Evolutionary conservation across 2,113 vertebrate species (phyloP).

Genomic region (Plecturocebus donacophilus): DNA sequence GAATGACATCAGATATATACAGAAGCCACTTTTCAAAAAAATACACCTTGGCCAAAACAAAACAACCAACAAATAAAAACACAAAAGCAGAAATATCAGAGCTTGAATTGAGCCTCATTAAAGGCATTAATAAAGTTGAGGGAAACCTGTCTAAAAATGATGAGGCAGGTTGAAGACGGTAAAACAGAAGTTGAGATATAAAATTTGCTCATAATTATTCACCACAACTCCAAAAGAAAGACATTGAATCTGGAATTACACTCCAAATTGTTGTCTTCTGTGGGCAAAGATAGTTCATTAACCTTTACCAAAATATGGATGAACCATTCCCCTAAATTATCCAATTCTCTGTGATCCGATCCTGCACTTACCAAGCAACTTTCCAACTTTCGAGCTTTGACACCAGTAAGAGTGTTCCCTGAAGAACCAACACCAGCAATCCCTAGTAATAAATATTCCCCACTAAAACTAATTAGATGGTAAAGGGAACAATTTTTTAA

Average conservation of each 20-base stretch:
- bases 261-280: neutral
- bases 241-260: neutral
- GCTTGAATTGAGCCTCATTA: neutral
- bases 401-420: neutral
- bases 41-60: neutral
- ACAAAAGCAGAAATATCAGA: neutral
- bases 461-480: neutral
- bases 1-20: neutral
- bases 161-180: neutral
- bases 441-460: neutral
- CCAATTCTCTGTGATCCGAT: neutral
- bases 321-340: neutral
- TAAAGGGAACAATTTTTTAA: constrained; percentile 9
- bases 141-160: neutral
- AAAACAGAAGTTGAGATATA: constrained; percentile 3
- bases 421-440: neutral
- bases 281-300: neutral
- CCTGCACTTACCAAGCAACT: neutral
- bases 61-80: neutral
- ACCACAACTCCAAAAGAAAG: neutral
- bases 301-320: neutral
- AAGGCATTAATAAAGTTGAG: neutral
- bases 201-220: neutral
- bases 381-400: constrained; percentile 10
- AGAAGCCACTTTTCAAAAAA: neutral